Percentiles rank a stretch among this genome's conserved stretches.
These are phyloP conservation scores for Rhyzopertha dominica DNA, from an alignment of 1,140 invertebrate species.

Conservation along the genomic window DNA sequence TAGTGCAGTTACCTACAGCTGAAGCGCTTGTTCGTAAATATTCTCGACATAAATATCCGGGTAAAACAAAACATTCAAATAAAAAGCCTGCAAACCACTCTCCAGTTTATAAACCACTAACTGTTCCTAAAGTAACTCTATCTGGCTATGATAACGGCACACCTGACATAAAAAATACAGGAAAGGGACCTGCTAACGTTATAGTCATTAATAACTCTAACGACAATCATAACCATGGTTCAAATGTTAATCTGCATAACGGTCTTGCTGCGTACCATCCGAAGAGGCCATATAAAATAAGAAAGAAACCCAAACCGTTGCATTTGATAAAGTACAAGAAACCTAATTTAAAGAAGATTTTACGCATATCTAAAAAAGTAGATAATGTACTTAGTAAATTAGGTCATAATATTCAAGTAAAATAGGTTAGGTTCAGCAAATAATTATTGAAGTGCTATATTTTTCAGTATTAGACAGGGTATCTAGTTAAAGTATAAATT, in stretches of 20 bases:
- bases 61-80: too few species aligned
- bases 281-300: not conserved
- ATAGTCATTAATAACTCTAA: conserved; percentile 20
- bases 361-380: conserved; percentile 10
- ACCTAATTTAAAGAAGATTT: conserved; percentile 15
- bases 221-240: conserved; percentile 7
- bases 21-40: too few species aligned
- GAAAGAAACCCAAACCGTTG: not conserved
- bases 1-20: too few species aligned
- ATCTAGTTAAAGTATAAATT: too few species aligned
- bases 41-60: too few species aligned
- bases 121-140: too few species aligned
- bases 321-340: not conserved
- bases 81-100: too few species aligned
- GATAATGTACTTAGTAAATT: conserved; percentile 5
- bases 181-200: conserved; percentile 3
- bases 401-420: not conserved
- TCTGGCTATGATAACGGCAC: too few species aligned
- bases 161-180: not conserved
- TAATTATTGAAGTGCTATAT: too few species aligned
- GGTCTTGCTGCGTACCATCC: not conserved
- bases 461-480: too few species aligned
- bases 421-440: not conserved
- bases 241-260: conserved; percentile 1
- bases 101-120: too few species aligned